Evolutionary conservation across 2,113 vertebrate genomes (phyloP), one percentile per base, ranked within the genome.

Genomic region (Melanerpes aurifrons): DNA sequence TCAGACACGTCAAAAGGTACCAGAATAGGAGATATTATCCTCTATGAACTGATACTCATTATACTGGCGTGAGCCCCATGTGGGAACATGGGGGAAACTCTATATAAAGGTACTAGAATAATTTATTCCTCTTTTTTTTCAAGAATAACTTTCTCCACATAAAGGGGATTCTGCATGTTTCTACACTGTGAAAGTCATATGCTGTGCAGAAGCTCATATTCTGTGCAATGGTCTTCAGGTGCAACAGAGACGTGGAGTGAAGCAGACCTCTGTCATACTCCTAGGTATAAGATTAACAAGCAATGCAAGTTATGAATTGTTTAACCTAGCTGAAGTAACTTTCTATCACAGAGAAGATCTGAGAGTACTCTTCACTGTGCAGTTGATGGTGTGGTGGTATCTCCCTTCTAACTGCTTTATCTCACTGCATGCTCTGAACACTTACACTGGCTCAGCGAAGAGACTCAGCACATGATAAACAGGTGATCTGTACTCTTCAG

Each of bases 211-310:
- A 78, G 14, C 17, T 78, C 17, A 1, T 16, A 48, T 64, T 90
- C 0, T 0, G 4, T 0, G 0, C 12, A 43, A 12, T 14, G 19
- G 9, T 57, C 32, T 31, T 67, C 26, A 47, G 47, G 26, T 57
- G 16, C 32, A 67, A 12, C 31, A 76, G 68, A 32, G 21, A 21
- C 8, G 63, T 3, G 0, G 17, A n/a, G 47, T 17, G 53, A 63
- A 50, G 26, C 20, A 63, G 40, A 47, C 35, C 50, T 74, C 69
- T 69, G 3, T 62, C 29, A 59, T 29, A 56, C 18, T 71, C 26
- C n/a, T 20, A 3, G 15, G 17, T 68, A 19, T 20, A n/a, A 82
- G 26, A 28, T 47, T 18, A 70, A 26, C 18, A 56, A 63, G 37
- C 6, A 50, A 6, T 17, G 28, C 21, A 86, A 25, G 15, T 48